Evolutionary conservation across 2,113 vertebrate genomes (phyloP).

Genomic region (Chamaea fasciata): DNA sequence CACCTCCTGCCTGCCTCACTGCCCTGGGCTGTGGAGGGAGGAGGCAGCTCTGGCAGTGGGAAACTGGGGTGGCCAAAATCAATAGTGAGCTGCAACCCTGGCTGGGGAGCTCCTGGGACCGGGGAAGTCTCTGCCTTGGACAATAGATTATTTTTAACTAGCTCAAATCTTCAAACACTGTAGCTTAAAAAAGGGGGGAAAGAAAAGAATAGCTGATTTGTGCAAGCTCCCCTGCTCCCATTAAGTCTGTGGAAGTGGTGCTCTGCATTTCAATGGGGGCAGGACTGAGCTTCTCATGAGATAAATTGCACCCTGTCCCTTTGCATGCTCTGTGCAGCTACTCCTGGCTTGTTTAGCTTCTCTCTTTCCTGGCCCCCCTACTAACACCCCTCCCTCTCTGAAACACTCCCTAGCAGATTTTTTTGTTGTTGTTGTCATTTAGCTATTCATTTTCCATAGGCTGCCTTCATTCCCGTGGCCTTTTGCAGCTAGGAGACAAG

Average conservation of each 20-base stretch:
- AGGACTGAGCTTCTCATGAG: background rate
- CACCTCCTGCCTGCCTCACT: background rate
- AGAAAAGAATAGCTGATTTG: constrained; percentile 23
- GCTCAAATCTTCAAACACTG: background rate
- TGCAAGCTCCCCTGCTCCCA: constrained; percentile 7
- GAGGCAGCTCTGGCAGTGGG: background rate
- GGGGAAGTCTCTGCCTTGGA: background rate
- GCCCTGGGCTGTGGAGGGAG: background rate
- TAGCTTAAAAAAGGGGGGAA: background rate
- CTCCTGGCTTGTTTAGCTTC: background rate
- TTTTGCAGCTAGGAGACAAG: constrained; percentile 76
- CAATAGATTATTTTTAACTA: constrained; percentile 46
- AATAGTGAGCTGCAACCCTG: background rate
- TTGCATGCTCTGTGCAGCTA: background rate
- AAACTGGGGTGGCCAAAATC: background rate
- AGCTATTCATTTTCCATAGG: constrained; percentile 74
- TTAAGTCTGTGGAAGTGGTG: background rate
- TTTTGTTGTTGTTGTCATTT: constrained; percentile 37
- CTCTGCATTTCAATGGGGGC: constrained; percentile 34
- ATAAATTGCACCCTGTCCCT: constrained; percentile 1
- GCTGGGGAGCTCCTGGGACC: background rate
- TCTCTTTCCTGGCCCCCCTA: background rate
- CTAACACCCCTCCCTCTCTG: background rate
- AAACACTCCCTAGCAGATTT: background rate
- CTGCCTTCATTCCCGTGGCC: constrained; percentile 61